A percentile compares a stretch with the other conserved stretches of the same genome.
Evolutionary conservation across 2,113 vertebrate species (phyloP).

Genomic region (Eidolon helvum): DNA sequence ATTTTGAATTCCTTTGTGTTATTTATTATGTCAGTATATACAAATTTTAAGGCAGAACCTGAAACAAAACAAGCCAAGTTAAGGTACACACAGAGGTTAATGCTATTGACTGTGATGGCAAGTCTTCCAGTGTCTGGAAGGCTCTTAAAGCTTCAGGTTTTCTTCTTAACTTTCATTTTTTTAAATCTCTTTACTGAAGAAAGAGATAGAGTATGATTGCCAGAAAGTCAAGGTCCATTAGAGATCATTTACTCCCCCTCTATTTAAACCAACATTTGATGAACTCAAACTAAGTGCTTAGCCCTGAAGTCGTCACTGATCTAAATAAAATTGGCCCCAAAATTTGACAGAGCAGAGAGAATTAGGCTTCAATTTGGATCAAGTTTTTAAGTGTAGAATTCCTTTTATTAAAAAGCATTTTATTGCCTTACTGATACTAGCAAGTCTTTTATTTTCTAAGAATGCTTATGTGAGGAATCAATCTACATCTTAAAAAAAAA

Average conservation of each 20-base stretch:
- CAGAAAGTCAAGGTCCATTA: not conserved
- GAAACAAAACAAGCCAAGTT: not conserved
- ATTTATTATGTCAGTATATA: not conserved
- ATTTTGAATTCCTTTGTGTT: not conserved
- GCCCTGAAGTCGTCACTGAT: not conserved
- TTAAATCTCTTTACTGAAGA: not conserved
- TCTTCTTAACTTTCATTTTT: not conserved
- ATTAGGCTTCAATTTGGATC: not conserved
- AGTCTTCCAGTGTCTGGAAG: not conserved
- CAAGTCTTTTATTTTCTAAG: not conserved
- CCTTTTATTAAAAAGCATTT: not conserved
- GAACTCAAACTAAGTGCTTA: not conserved
- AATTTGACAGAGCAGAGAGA: not conserved
- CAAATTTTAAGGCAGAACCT: not conserved
- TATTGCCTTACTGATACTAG: not conserved
- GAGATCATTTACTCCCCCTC: not conserved
- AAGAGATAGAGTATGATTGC: not conserved
- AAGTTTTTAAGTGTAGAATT: not conserved
- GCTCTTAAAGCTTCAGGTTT: not conserved
- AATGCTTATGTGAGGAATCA: not conserved
- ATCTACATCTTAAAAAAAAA: conserved; percentile 11
- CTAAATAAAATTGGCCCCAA: not conserved
- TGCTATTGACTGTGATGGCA: not conserved
- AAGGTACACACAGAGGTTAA: not conserved
- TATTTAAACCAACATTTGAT: not conserved